These are phyloP conservation scores for Parnassius orleans DNA, from an alignment of 2,888 invertebrate genomes.

Conservation along the genomic window DNA sequence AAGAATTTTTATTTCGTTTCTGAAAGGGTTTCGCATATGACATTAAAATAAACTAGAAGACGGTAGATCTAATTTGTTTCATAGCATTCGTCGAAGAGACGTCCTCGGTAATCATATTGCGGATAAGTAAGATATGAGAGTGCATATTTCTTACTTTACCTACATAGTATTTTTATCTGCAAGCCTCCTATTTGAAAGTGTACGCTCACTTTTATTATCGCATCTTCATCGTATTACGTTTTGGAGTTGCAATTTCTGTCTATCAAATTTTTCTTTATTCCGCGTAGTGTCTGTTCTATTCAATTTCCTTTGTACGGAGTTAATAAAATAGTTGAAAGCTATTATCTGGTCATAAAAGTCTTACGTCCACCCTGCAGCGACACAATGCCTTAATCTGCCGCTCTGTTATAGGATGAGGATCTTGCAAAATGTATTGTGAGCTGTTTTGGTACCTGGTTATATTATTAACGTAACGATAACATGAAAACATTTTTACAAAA, in stretches of 20 bases:
- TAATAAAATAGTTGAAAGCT: constrained; percentile 40
- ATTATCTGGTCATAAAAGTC: constrained; percentile 48
- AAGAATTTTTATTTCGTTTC: not conserved
- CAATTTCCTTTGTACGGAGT: constrained; percentile 33
- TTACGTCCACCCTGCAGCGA: constrained; percentile 37
- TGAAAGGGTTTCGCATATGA: constrained; percentile 17
- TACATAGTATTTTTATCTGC: constrained; percentile 16
- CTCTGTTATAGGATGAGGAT: constrained; percentile 36
- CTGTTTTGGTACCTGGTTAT: constrained; percentile 13
- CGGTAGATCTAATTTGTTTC: constrained; percentile 47
- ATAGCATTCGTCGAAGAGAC: constrained; percentile 39
- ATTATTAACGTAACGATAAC: constrained; percentile 3
- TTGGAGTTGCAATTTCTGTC: constrained; percentile 15
- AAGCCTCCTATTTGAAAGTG: not conserved
- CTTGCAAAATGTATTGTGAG: constrained; percentile 35
- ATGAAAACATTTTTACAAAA: not conserved
- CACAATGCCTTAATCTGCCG: constrained; percentile 43
- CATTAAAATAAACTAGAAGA: constrained; percentile 35
- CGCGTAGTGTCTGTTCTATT: constrained; percentile 21
- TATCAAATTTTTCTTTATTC: constrained; percentile 15
- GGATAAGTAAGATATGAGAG: constrained; percentile 43
- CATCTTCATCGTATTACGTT: not conserved
- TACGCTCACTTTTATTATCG: constrained; percentile 4
- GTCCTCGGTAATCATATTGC: constrained; percentile 49
- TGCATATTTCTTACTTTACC: constrained; percentile 37